Evolutionary conservation across 2,797 vertebrate species (phyloP).

Genomic region (Poeciliopsis gracilis): DNA sequence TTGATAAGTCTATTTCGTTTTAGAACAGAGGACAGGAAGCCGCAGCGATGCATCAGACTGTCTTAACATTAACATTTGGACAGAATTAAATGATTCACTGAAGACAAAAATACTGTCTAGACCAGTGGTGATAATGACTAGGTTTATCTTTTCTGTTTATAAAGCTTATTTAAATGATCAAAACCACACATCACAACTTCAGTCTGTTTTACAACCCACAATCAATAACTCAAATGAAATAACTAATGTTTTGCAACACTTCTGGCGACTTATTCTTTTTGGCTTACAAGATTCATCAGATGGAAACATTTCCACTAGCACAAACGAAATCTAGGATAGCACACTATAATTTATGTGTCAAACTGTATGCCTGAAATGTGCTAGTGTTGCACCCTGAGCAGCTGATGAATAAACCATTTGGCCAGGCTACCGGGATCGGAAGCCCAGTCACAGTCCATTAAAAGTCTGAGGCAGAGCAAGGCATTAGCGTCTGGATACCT

Average conservation of each 20-base stretch:
- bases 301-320: constrained; percentile 54
- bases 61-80: constrained; percentile 34
- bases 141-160: constrained; percentile 27
- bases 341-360: constrained; percentile 68
- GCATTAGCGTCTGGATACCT: constrained; percentile 59
- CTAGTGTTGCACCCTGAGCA: constrained; percentile 58
- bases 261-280: constrained; percentile 15
- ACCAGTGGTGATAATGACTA: background rate
- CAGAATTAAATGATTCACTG: constrained; percentile 31
- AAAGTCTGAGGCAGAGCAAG: constrained; percentile 56
- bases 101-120: constrained; percentile 20
- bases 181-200: background rate
- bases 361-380: constrained; percentile 49
- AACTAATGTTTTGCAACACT: background rate
- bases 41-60: constrained; percentile 27
- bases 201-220: constrained; percentile 29
- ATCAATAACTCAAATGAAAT: constrained; percentile 42
- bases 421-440: constrained; percentile 64
- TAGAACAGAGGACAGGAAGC: constrained; percentile 22
- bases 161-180: constrained; percentile 12
- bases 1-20: constrained; percentile 37
- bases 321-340: constrained; percentile 46
- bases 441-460: constrained; percentile 80
- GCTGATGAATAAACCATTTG: constrained; percentile 81
- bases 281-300: constrained; percentile 44